phyloP scores from a whole-genome alignment of 2,888 invertebrate species.

The Phalera bucephala region DNA sequence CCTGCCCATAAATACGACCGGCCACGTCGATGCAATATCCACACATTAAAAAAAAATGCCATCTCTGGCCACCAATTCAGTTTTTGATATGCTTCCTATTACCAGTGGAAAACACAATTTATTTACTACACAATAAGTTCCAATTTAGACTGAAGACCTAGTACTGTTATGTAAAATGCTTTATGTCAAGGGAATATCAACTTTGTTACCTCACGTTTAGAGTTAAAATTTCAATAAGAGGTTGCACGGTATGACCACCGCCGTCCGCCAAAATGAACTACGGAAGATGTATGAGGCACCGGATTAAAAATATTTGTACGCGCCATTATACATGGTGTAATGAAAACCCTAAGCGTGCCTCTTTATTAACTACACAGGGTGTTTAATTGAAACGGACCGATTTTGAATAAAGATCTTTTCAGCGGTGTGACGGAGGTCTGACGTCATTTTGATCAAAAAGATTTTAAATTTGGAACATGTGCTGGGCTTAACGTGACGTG shows the following conservation, averaged over 20 bases:
- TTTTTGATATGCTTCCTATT: constrained; percentile 34
- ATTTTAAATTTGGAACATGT: constrained; percentile 48
- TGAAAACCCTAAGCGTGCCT: constrained; percentile 75
- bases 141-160: constrained; percentile 20
- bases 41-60: constrained; percentile 62
- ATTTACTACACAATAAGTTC: accelerated
- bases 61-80: constrained; percentile 54
- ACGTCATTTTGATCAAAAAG: constrained; percentile 52
- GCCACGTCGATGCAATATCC: constrained; percentile 60
- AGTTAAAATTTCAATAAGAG: constrained; percentile 29
- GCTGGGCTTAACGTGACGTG: constrained; percentile 33
- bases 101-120: constrained; percentile 25
- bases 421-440: constrained; percentile 66
- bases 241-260: constrained; percentile 60
- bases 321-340: constrained; percentile 80
- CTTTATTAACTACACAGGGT: constrained; percentile 76
- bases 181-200: constrained; percentile 18
- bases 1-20: constrained; percentile 56
- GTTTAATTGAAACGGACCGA: constrained; percentile 66
- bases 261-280: constrained; percentile 76
- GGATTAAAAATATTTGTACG: constrained; percentile 83
- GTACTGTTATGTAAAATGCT: constrained; percentile 4
- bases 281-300: constrained; percentile 78
- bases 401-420: constrained; percentile 64
- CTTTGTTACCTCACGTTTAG: constrained; percentile 18